A percentile compares a stretch with the other conserved stretches of the same genome.
Evolutionary conservation across 2,113 vertebrate species (phyloP).

Genomic region (Zonotrichia leucophrys): DNA sequence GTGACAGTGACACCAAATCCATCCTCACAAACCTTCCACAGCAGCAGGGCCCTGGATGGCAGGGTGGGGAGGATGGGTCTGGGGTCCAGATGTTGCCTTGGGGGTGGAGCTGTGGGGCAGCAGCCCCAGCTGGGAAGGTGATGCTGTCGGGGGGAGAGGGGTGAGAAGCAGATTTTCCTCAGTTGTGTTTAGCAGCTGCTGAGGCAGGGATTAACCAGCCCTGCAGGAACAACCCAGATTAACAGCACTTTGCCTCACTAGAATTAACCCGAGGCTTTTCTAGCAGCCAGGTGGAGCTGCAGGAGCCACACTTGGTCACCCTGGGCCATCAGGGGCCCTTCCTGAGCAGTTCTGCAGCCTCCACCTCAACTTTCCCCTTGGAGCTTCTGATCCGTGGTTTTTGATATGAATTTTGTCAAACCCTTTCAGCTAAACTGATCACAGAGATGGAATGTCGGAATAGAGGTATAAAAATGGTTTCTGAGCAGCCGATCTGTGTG

Average conservation of each 20-base stretch:
- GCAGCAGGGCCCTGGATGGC: fast-evolving
- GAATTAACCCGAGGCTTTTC: not conserved
- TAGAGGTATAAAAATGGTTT: not conserved
- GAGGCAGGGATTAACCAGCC: not conserved
- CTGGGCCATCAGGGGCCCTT: not conserved
- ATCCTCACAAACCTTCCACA: not conserved
- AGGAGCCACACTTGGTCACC: fast-evolving
- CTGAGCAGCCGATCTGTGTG: not conserved
- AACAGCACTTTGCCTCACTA: not conserved
- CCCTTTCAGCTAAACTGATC: not conserved
- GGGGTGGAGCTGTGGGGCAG: not conserved
- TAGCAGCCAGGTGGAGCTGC: fast-evolving
- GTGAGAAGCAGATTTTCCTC: not conserved
- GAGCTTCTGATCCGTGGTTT: fast-evolving
- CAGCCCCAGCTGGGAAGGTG: not conserved
- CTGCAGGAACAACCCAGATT: not conserved
- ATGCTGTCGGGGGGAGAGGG: not conserved
- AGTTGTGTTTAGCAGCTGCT: not conserved
- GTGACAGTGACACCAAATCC: not conserved
- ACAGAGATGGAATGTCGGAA: not conserved
- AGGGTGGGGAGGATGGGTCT: not conserved
- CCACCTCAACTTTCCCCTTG: not conserved
- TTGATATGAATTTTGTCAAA: not conserved
- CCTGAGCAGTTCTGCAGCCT: fast-evolving
- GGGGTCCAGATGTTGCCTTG: not conserved